Conservation (phyloP, 2,113 vertebrate species). For the Lates calcarifer region DNA sequence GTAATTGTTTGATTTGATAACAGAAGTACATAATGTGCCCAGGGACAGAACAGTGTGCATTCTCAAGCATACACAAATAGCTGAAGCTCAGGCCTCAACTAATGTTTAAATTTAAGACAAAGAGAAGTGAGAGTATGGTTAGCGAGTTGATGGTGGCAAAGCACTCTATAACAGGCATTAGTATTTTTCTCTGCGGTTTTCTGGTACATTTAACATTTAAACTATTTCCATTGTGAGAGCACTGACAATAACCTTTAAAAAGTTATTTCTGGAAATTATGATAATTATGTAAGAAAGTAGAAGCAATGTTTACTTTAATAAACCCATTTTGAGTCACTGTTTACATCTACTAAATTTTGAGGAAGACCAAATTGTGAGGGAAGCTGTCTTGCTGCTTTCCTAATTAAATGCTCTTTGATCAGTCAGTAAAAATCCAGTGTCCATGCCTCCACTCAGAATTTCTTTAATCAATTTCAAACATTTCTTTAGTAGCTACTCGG, state of each 20-base stretch:
- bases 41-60: not conserved
- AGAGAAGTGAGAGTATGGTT: constrained; percentile 59
- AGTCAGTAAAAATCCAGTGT: not conserved
- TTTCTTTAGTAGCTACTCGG: constrained; percentile 58
- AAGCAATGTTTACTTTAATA: not conserved
- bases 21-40: constrained; percentile 28
- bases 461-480: constrained; percentile 47
- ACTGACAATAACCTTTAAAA: not conserved
- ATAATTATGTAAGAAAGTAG: constrained; percentile 5
- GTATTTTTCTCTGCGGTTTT: constrained; percentile 5
- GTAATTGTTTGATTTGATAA: constrained; percentile 78
- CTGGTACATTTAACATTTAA: no score
- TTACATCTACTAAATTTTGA: not conserved
- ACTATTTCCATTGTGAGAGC: not conserved
- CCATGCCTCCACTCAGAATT: constrained; percentile 1
- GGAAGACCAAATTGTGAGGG: not conserved
- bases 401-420: constrained; percentile 4
- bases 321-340: not conserved
- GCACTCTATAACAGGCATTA: not conserved
- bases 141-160: constrained; percentile 21
- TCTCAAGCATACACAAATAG: constrained; percentile 20
- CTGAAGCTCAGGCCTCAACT: not conserved
- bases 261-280: not conserved
- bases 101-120: constrained; percentile 52
- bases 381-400: not conserved